Evolutionary conservation across 2,113 vertebrate species (phyloP).

Genomic region (Centropristis striata): DNA sequence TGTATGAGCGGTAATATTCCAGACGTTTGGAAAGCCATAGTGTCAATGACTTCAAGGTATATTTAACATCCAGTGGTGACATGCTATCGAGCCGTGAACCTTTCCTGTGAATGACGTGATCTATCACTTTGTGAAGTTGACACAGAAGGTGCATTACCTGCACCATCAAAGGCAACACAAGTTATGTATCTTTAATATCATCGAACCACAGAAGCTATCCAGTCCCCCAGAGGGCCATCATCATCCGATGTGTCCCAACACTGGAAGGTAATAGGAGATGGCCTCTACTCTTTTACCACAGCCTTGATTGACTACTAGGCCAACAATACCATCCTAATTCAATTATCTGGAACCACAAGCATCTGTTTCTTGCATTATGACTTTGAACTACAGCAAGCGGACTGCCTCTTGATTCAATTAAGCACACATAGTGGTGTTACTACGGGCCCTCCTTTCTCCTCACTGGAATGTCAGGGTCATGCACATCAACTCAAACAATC

Average conservation of each 20-base stretch:
- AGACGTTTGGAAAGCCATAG: constrained; percentile 20
- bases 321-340: constrained; percentile 75
- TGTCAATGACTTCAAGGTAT: constrained; percentile 35
- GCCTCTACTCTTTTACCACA: constrained; percentile 46
- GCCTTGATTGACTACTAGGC: constrained; percentile 53
- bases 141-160: not conserved
- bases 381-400: constrained; percentile 57
- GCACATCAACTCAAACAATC: constrained; percentile 69
- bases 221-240: constrained; percentile 5
- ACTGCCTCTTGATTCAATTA: constrained; percentile 75
- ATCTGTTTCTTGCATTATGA: constrained; percentile 79
- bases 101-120: constrained; percentile 2
- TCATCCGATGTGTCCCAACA: constrained; percentile 24
- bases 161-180: not conserved
- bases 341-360: constrained; percentile 75
- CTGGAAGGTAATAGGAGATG: constrained; percentile 56
- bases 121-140: constrained; percentile 1
- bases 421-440: constrained; percentile 56
- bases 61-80: constrained; percentile 33
- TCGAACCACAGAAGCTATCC: constrained; percentile 15
- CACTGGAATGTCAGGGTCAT: constrained; percentile 72
- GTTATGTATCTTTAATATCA: constrained; percentile 5
- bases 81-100: not conserved
- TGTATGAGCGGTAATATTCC: not conserved
- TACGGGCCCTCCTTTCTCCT: constrained; percentile 28